Conservation (phyloP, 1,140 invertebrate genomes). For the Diprion similis region DNA sequence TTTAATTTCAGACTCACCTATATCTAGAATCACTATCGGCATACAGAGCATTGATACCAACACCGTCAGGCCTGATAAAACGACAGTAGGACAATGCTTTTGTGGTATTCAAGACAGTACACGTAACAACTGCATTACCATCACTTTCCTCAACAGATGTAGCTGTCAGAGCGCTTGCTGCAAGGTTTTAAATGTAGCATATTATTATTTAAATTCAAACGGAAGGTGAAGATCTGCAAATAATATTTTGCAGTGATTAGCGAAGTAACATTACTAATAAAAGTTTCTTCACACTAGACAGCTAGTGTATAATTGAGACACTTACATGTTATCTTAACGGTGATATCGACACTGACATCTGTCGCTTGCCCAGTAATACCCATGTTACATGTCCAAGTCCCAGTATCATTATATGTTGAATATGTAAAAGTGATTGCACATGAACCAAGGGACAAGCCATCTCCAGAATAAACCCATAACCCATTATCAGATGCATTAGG, state of each 20-base stretch:
- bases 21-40: not conserved
- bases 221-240: not conserved
- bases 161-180: not conserved
- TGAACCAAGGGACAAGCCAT: not conserved
- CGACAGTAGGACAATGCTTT: slow-evolving; percentile 12
- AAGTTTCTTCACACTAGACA: not conserved
- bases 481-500: not conserved
- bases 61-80: slow-evolving; percentile 8
- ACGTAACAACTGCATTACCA: not conserved
- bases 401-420: not conserved
- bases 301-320: not conserved
- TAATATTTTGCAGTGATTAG: not conserved
- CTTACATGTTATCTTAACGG: slow-evolving; percentile 8
- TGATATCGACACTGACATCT: slow-evolving; percentile 2
- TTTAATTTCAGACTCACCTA: not conserved
- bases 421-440: slow-evolving; percentile 4
- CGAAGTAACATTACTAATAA: not conserved
- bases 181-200: not conserved
- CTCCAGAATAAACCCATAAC: slow-evolving; percentile 1
- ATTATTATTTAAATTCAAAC: not conserved
- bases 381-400: slow-evolving; percentile 11
- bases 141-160: not conserved
- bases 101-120: not conserved
- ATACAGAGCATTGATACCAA: slow-evolving; percentile 9
- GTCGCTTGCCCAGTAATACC: not conserved